A percentile compares a stretch with the other conserved stretches of the same genome.
phyloP scores from a whole-genome alignment of 2,888 invertebrate species.

The Mylabris sibirica region DNA sequence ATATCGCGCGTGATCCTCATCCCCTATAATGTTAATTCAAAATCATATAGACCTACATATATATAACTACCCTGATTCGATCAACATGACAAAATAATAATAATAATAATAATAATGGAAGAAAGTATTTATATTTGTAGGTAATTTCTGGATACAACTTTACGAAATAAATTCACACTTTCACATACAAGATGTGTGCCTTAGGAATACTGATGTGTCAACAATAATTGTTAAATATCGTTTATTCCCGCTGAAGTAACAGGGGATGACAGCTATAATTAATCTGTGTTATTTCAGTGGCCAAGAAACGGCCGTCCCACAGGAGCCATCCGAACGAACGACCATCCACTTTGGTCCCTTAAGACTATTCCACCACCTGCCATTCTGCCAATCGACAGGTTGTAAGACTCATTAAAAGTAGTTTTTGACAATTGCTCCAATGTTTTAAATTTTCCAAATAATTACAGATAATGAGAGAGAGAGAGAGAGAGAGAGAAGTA shows the following conservation, averaged over 20 bases:
- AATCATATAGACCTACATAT: conserved; percentile 1
- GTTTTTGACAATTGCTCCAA: not conserved
- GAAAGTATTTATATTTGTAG: not conserved
- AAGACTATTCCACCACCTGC: conserved; percentile 1
- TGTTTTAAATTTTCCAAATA: not conserved
- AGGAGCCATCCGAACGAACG: conserved; percentile 52
- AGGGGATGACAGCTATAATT: conserved; percentile 61
- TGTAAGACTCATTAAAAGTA: not conserved
- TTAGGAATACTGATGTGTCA: conserved; percentile 50
- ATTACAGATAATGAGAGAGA: not conserved
- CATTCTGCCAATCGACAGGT: conserved; percentile 4
- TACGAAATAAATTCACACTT: not conserved
- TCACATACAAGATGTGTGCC: conserved; percentile 8
- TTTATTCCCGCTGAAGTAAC: conserved; percentile 61
- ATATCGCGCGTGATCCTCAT: conserved; percentile 55
- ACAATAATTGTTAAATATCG: conserved; percentile 63
- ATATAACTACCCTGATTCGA: not conserved
- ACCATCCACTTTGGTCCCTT: not conserved
- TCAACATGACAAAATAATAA: not conserved
- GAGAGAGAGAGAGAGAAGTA: no score
- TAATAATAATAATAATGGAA: not conserved
- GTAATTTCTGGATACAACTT: not conserved
- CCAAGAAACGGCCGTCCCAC: conserved; percentile 57
- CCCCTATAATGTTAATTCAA: conserved; percentile 16
- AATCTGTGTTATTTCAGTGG: conserved; percentile 61